These are phyloP conservation scores for Latrodectus hesperus DNA, from an alignment of 2,888 invertebrate species.

Conservation along the genomic window DNA sequence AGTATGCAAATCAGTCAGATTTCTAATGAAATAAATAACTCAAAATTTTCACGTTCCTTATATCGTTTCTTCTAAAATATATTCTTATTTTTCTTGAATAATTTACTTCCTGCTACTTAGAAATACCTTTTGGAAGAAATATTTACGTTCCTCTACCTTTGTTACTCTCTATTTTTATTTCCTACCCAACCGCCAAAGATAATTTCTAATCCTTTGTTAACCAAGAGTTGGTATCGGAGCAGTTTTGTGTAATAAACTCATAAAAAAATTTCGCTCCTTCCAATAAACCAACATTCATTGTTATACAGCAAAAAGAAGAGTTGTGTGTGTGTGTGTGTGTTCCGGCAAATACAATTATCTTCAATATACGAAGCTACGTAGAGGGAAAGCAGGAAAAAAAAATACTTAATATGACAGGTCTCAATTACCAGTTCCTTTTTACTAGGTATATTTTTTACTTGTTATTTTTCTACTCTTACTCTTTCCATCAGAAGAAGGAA, in stretches of 20 bases:
- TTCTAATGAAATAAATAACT: too few relatives aligned
- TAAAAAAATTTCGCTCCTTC: conserved; percentile 14
- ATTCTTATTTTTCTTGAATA: too few relatives aligned
- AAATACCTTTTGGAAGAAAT: too few relatives aligned
- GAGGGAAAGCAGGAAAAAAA: conserved; percentile 14
- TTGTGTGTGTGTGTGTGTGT: too few relatives aligned
- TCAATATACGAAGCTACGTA: neutral
- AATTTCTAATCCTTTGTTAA: conserved; percentile 46
- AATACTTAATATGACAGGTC: conserved; percentile 60
- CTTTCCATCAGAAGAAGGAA: conserved; percentile 40
- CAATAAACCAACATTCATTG: conserved; percentile 46
- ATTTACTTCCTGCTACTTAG: too few relatives aligned
- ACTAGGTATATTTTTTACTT: conserved; percentile 17
- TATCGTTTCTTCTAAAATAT: too few relatives aligned
- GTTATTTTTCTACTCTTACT: conserved; percentile 11
- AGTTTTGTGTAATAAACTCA: conserved; percentile 42
- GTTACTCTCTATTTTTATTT: neutral
- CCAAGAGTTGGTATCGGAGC: conserved; percentile 21
- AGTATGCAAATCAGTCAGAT: too few relatives aligned
- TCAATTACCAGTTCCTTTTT: conserved; percentile 48
- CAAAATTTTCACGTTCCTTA: too few relatives aligned
- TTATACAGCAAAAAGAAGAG: conserved; percentile 33
- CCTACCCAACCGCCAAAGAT: neutral
- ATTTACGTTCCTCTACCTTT: too few relatives aligned
- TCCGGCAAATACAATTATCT: conserved; percentile 50